Base-by-base conservation (phyloP, 1,140 invertebrate species). In the Ectropis grisescens region DNA sequence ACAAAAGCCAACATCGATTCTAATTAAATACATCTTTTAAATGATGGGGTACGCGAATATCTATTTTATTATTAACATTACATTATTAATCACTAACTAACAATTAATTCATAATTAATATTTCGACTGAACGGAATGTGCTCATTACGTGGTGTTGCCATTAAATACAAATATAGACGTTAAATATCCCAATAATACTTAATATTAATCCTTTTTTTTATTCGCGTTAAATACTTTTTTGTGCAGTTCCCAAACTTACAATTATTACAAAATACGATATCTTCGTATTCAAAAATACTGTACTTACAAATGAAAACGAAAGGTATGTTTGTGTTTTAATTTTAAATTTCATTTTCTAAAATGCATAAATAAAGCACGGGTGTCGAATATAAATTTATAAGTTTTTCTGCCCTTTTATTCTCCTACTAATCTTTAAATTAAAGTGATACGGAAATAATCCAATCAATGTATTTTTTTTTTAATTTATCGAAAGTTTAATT, bases 51-150 rank as follows among this genome's bases (percentile, higher is more conserved):
- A 52, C 37, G 38, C 39, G 33, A 27, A 50, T 19, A 19, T 4
- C 16, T 19, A 19, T 19, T 19, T 19, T 46, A 55, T 41, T 36
- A 49, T 42, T 55, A 44, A 44, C 11, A 40, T 55, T 51, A 41
- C 16, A 45, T 47, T 42, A 43, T 32, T 54, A 49, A 58, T 40
- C 29, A 35, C 56, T 53, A 56, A 58, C 46, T 55, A 55, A 55
- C 44, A 50, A 40, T 58, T 40, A 50, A 30, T 37, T 29, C 8
- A 19, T 45, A 39, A 33, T 50, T 37, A 44, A 25, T 26, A n/a
- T 41, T 40, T 55, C 51, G 55, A 64, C 47, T 62, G 65, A 71
- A 76, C 69, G 71, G 71, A 76, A 76, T 76, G 67, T 74, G 68
- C 68, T 58, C 54, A 38, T 54, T 65, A 62, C 44, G 54, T 56